Evolutionary conservation across 2,113 vertebrate species (phyloP), one percentile per base, ranked within the genome.

Genomic region (Saccopteryx leptura): DNA sequence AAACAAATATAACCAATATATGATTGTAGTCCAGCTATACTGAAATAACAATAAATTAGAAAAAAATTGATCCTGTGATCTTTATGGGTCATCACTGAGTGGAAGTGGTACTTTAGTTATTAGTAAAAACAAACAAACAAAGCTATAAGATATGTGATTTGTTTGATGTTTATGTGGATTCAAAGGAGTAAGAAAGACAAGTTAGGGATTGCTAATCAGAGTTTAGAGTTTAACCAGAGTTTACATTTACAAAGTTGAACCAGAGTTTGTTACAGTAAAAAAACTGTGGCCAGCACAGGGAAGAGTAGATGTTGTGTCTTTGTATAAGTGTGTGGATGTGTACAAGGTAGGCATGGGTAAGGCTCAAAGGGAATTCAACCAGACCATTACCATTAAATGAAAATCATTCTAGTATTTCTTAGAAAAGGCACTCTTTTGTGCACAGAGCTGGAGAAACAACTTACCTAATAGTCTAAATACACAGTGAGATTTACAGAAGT

Each of bases 21-120:
- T 76, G 74, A 54, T n/a, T 18, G 8, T 76, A 18, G 52, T 54
- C 74, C 50, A 54, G 19, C 74, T 54, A 31, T 68, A 68, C 31
- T 33, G 17, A 68, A n/a, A 68, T 68, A 17, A n/a, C n/a, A 68
- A n/a, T 68, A 68, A 18, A 33, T 18, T 33, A 18, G 19, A 68
- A 60, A 86, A 80, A 93, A 46, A 21, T 9, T 81, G 9, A 94
- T 63, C 15, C 88, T 79, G 10, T 33, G 24, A 54, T 52, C 78
- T 94, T 56, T 60, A 14, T 86, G 58, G 31, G 58, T 95, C 28
- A 89, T 4, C 24, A 60, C 9, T 82, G 66, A 93, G 91, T 85
- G 66, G 9, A 8, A 89, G 18, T 72, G 21, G 7, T 46, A 76
- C 5, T 91, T 72, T 72, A 5, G 10, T 61, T 93, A 56, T 83